phyloP scores from a whole-genome alignment of 2,797 vertebrate species.

The Anguilla obscura region DNA sequence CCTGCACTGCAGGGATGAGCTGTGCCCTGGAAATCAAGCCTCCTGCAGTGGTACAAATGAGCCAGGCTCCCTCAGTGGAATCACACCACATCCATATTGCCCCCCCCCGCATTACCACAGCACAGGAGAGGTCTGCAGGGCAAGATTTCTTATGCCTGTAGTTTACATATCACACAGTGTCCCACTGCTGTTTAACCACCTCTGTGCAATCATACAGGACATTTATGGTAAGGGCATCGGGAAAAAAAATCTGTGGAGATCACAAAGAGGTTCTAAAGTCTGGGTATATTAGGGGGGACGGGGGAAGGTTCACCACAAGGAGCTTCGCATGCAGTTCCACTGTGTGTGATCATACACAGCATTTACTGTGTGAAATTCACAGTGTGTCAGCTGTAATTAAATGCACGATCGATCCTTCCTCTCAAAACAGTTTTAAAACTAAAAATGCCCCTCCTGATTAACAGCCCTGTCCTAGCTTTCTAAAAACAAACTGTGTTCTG shows the following conservation, averaged over 20 bases:
- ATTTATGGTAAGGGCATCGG: background rate
- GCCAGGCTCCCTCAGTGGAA: background rate
- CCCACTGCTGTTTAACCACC: background rate
- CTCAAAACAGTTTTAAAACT: background rate
- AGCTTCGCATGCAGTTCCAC: background rate
- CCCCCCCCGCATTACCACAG: background rate
- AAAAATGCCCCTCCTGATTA: background rate
- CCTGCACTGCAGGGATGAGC: conserved; percentile 17
- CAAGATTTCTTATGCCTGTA: background rate
- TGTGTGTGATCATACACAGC: background rate
- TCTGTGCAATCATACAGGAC: background rate
- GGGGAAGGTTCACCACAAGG: background rate
- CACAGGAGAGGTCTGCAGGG: background rate
- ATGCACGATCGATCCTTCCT: background rate
- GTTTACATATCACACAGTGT: background rate
- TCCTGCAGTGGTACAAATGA: background rate
- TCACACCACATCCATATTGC: background rate
- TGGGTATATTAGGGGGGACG: background rate
- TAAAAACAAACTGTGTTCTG: background rate
- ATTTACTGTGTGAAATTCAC: background rate
- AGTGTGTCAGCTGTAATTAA: background rate
- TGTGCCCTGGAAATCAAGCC: background rate
- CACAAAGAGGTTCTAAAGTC: background rate
- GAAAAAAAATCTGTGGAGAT: background rate
- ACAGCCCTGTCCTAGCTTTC: background rate